Evolutionary conservation across 2,797 vertebrate genomes (phyloP).

Genomic region (Scolopax rusticola): DNA sequence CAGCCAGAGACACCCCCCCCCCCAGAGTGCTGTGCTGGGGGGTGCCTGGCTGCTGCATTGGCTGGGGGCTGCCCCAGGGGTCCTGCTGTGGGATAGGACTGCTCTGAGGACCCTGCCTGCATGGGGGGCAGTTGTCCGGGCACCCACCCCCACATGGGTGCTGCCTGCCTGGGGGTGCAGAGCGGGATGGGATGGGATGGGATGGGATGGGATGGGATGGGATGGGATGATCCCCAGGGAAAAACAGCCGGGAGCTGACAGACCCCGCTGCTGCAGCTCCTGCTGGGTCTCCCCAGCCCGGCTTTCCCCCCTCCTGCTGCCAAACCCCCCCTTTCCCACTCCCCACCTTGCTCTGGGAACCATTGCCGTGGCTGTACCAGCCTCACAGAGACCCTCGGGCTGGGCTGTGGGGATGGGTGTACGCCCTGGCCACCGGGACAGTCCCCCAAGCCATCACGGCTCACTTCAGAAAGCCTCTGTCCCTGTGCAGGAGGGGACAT

Average conservation of each 20-base stretch:
- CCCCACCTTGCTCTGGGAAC: neutral
- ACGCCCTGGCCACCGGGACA: neutral
- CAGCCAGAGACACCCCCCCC: neutral
- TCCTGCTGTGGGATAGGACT: neutral
- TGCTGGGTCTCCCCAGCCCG: neutral
- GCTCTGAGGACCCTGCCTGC: neutral
- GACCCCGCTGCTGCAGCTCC: neutral
- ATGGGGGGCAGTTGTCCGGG: neutral
- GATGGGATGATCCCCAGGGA: neutral
- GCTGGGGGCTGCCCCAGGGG: neutral
- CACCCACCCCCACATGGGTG: fast-evolving
- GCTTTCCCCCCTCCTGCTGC: neutral
- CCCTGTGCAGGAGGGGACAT: neutral
- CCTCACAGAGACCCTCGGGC: fast-evolving
- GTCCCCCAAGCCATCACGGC: neutral
- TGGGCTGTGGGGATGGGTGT: neutral
- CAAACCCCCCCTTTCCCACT: fast-evolving
- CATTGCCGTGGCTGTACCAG: neutral
- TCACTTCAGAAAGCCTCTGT: neutral
- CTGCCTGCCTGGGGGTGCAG: neutral
- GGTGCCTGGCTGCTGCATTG: neutral
- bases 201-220: fast-evolving
- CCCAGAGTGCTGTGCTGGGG: neutral
- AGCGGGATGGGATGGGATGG: neutral
- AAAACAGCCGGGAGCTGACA: neutral